Evolutionary conservation across 92 coral and sea anemone genomes (phyloP), one percentile per base, ranked within the genome.

Genomic region (Actinernus sp.): DNA sequence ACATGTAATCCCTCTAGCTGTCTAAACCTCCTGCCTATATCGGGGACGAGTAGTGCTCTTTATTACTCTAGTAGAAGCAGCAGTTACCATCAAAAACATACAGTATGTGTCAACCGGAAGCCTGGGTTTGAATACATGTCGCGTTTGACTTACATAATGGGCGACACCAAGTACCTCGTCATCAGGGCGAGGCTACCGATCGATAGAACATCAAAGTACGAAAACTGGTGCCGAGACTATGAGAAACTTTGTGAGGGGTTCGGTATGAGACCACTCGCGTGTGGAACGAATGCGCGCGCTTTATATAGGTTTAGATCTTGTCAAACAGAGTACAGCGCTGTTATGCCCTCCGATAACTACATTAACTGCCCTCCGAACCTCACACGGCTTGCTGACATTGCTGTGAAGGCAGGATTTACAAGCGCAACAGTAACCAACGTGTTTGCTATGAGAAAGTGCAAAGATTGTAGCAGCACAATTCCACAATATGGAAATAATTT

Each of bases 171-270:
- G 41, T 82, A 65, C 24, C 44, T 68, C 3, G 76, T 74, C 8
- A 48, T 83, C 22, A 70, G 67, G 32, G 78, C 61, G 39, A 23
- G 49, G 11, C 7, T 83, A 17, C 89, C 89, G 16, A 29, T 36
- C 0, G 71, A 68, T 37, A 83, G 89, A 0, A 77, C 48, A 30
- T 83, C 89, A 11, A 47, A 40, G 53, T 71, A 58, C 33, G 73
- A 66, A 29, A 58, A 77, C 51, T 83, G 89, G 89, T 83, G 89
- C 26, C 83, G 81, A 11, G 89, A 83, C 46, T 83, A 83, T 68
- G 45, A 61, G 50, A 63, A 56, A 48, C 68, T 83, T 12, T 83
- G 89, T 29, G 4, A 41, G 34, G 51, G 54, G 31, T 66, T 65
- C 43, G 55, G 62, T 3, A 31, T 63, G 50, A 54, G 83, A 25